A percentile compares a stretch with the other conserved stretches of the same genome.
Evolutionary conservation across 2,888 invertebrate genomes (phyloP).

Genomic region (Branchipolynoe longqiensis): DNA sequence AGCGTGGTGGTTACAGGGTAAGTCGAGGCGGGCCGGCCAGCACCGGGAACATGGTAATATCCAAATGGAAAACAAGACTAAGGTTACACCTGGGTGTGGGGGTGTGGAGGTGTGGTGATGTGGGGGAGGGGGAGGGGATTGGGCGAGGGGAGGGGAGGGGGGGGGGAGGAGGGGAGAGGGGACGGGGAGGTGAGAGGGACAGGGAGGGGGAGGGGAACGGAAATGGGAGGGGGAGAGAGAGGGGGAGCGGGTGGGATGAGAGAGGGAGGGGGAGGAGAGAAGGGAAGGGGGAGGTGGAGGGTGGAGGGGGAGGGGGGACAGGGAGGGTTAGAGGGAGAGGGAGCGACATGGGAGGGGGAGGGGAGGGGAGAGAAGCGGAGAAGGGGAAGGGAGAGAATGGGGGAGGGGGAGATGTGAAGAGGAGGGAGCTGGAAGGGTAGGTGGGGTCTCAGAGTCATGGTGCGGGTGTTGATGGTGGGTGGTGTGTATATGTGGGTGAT

Average conservation of each 20-base stretch:
- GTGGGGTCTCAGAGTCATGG: background rate
- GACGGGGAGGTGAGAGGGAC: background rate
- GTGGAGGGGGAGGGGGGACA: no score
- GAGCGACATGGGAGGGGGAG: no score
- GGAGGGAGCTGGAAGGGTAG: no score
- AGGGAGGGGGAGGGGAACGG: background rate
- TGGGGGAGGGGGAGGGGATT: background rate
- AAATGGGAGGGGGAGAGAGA: background rate
- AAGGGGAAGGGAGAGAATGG: no score
- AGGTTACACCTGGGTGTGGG: slow-evolving; percentile 4
- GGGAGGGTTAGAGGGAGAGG: no score
- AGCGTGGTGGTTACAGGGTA: slow-evolving; percentile 49
- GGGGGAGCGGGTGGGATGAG: background rate
- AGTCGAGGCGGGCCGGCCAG: background rate
- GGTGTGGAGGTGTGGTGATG: background rate
- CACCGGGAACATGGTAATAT: slow-evolving; percentile 32
- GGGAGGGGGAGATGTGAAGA: background rate
- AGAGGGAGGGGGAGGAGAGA: no score
- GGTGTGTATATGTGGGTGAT: background rate
- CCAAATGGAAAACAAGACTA: slow-evolving; percentile 55
- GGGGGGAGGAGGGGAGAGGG: background rate
- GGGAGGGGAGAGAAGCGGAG: no score
- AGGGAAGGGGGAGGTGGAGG: no score
- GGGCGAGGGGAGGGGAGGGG: background rate
- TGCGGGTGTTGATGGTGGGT: background rate